Conservation (phyloP, 1,140 invertebrate species). For the Cecropterus lyciades region DNA sequence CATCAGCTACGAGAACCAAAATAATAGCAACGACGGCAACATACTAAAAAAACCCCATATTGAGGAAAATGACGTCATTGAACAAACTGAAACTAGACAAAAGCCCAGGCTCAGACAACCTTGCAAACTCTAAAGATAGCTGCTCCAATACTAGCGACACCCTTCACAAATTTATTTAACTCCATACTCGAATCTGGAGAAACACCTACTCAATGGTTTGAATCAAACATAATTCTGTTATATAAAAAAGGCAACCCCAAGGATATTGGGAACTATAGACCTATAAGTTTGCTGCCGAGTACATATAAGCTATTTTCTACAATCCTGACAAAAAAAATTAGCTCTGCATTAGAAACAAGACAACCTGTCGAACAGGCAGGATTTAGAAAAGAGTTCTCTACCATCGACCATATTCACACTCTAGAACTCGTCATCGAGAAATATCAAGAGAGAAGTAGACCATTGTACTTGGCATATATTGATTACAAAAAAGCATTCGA, state of each 20-base stretch:
- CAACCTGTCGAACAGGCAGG: constrained; percentile 23
- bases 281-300: not conserved
- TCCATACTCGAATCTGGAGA: no score
- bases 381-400: no score
- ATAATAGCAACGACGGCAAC: constrained; percentile 30
- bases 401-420: constrained; percentile 10
- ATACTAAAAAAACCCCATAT: constrained; percentile 18
- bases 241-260: constrained; percentile 20
- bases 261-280: constrained; percentile 1
- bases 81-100: constrained; percentile 30
- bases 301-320: constrained; percentile 15
- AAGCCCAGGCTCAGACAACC: constrained; percentile 19
- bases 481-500: constrained; percentile 46
- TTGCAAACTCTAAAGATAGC: constrained; percentile 16
- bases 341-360: constrained; percentile 10
- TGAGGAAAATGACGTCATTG: constrained; percentile 32
- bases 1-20: constrained; percentile 11
- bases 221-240: constrained; percentile 18
- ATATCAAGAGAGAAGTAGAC: constrained; percentile 20
- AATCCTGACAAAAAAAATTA: constrained; percentile 17
- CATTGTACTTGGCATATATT: constrained; percentile 36
- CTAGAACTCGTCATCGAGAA: constrained; percentile 4
- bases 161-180: constrained; percentile 23
- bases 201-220: no score
- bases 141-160: not conserved